Conservation (phyloP, 2,888 invertebrate species). For the Phortica okadai region DNA sequence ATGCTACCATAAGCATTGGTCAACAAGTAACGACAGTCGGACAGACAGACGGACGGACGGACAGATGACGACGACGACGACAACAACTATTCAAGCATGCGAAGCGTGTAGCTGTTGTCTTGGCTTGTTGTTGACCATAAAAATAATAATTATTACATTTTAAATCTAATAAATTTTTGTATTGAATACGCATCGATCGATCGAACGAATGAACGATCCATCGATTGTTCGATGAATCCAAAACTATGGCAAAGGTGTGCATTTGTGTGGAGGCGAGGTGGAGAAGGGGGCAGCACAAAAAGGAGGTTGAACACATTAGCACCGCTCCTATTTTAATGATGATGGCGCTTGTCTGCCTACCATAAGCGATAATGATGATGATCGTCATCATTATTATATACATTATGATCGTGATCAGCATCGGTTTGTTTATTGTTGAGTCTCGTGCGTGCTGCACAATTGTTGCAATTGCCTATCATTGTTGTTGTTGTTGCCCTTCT, state of each 20-base stretch:
- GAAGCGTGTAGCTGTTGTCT: slow-evolving; percentile 50
- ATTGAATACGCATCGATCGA: slow-evolving; percentile 54
- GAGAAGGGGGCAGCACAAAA: not conserved
- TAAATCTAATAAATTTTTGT: slow-evolving; percentile 69
- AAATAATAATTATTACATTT: slow-evolving; percentile 71
- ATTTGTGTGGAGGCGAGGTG: not conserved
- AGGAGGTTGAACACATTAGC: slow-evolving; percentile 8
- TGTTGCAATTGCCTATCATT: slow-evolving; percentile 2
- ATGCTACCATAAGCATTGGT: not conserved
- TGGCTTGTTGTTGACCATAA: slow-evolving; percentile 65
- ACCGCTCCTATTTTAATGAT: slow-evolving; percentile 62
- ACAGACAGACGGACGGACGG: not conserved
- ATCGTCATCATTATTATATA: not conserved
- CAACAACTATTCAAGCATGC: slow-evolving; percentile 55
- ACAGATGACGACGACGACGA: not conserved
- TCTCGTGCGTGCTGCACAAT: slow-evolving; percentile 15
- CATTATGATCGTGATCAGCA: slow-evolving; percentile 10
- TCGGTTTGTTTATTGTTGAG: not conserved
- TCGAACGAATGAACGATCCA: not conserved
- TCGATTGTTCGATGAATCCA: not conserved
- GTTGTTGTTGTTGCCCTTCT: slow-evolving; percentile 9
- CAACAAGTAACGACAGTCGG: not conserved
- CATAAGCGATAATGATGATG: not conserved
- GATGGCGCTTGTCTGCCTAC: slow-evolving; percentile 12
- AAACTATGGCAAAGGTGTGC: not conserved